Evolutionary conservation across 1,140 invertebrate species (phyloP), one percentile per base, ranked within the genome.

Genomic region (Gonatopus flavifemur): DNA sequence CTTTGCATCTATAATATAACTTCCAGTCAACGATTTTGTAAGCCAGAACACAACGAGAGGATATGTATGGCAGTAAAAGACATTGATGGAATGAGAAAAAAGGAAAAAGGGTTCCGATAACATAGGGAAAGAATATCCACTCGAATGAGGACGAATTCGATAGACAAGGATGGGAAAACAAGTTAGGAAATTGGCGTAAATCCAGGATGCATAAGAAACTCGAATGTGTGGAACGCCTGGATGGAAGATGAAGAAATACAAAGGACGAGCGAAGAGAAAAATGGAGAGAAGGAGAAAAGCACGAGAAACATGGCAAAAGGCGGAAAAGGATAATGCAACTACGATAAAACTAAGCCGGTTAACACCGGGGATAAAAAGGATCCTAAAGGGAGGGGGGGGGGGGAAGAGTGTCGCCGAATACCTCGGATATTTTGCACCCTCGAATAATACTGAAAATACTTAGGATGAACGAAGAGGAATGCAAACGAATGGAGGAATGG

Each of bases 341-440:
- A 41, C 66, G 69, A 73, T 71, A 73, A 72, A 73, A 70, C 69
- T 71, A 70, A 72, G 64, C 69, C 67, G 55, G 62, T 55, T 67
- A 71, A 69, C 64, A 61, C 60, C 62, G 46, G 24, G 54, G 67
- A 69, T 64, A 70, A 70, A 62, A 64, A 67, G 57, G 55, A 43
- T 55, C 53, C 40, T n/a, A n/a, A n/a, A n/a, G n/a, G n/a, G n/a
- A n/a, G n/a, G n/a, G n/a, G n/a, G n/a, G n/a, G n/a, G 50, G 28
- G 49, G 57, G 57, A 54, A 51, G 61, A 67, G 64, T 70, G 69
- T 71, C 66, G 64, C 64, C 62, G 66, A 70, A 72, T 70, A 65
- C 65, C 60, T 66, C 55, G 62, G 71, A 72, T 72, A 72, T 71
- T 71, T 72, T 64, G 62, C 64, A 59, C 57, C 54, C 51, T 51